These are phyloP conservation scores for Eupithecia pulchellata DNA, from an alignment of 2,888 invertebrate species.

Conservation along the genomic window DNA sequence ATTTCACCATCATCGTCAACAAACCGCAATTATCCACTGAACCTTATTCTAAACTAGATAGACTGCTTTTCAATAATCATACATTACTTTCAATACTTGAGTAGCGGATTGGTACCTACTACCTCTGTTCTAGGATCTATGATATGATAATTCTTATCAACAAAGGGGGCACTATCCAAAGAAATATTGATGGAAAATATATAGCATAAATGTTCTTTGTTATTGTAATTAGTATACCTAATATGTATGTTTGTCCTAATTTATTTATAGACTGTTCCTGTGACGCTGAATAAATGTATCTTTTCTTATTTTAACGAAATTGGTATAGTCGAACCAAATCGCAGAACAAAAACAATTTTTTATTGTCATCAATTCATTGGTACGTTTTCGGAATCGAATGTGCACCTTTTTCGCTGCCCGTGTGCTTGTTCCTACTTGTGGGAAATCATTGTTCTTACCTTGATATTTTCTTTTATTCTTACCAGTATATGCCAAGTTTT, in stretches of 20 bases:
- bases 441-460: too few relatives aligned
- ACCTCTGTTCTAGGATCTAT: not conserved
- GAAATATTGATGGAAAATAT: not conserved
- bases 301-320: too few relatives aligned
- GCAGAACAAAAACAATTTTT: not conserved
- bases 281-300: too few relatives aligned
- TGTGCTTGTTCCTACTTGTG: too few relatives aligned
- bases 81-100: not conserved
- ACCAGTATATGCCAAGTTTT: too few relatives aligned
- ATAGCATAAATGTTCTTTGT: too few relatives aligned
- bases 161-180: not conserved
- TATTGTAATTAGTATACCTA: too few relatives aligned
- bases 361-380: not conserved
- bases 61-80: not conserved
- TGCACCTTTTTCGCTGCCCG: not conserved
- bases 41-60: not conserved
- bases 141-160: not conserved
- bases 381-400: not conserved
- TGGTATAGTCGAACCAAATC: not conserved
- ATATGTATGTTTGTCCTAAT: too few relatives aligned
- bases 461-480: too few relatives aligned
- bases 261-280: too few relatives aligned
- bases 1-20: not conserved
- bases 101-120: not conserved
- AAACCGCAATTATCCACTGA: not conserved